Percentiles rank a stretch among this genome's conserved stretches.
These are phyloP conservation scores for Streblospio benedicti DNA, from an alignment of 1,140 invertebrate genomes.

Conservation along the genomic window DNA sequence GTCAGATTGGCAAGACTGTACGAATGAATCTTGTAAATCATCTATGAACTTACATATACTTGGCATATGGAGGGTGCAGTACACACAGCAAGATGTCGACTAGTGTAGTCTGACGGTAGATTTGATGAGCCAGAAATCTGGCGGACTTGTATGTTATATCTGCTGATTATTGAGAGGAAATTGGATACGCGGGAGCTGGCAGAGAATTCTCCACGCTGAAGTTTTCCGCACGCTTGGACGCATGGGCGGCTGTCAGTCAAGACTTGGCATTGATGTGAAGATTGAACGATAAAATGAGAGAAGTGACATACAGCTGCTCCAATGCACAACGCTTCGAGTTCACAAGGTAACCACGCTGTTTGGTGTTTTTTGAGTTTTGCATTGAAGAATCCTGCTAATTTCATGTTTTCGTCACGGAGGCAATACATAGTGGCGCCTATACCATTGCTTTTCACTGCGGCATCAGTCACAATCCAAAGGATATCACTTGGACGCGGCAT, in stretches of 20 bases:
- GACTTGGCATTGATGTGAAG: constrained; percentile 6
- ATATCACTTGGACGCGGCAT: background rate
- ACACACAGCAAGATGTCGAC: constrained; percentile 17
- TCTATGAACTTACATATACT: no score
- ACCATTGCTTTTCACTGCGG: constrained; percentile 7
- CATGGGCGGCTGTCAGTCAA: constrained; percentile 25
- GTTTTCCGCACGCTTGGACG: constrained; percentile 22
- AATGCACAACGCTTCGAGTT: constrained; percentile 22
- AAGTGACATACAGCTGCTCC: constrained; percentile 19
- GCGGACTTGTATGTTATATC: constrained; percentile 15
- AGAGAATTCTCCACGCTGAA: constrained; percentile 24
- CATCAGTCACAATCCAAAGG: constrained; percentile 16
- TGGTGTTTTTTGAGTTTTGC: constrained; percentile 17
- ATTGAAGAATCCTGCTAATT: constrained; percentile 19
- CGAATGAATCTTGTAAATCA: no score
- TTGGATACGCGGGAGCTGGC: constrained; percentile 18
- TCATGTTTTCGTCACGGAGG: background rate
- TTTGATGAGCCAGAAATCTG: constrained; percentile 17
- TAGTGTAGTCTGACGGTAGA: constrained; percentile 20
- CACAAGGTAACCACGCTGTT: constrained; percentile 22
- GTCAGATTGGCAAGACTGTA: no score
- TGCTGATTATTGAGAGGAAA: constrained; percentile 18
- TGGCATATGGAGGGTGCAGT: no score
- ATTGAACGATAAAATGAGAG: constrained; percentile 21
- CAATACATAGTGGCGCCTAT: constrained; percentile 23